Base-by-base conservation (phyloP, 1,140 invertebrate species). In the Anastatus disparis region DNA sequence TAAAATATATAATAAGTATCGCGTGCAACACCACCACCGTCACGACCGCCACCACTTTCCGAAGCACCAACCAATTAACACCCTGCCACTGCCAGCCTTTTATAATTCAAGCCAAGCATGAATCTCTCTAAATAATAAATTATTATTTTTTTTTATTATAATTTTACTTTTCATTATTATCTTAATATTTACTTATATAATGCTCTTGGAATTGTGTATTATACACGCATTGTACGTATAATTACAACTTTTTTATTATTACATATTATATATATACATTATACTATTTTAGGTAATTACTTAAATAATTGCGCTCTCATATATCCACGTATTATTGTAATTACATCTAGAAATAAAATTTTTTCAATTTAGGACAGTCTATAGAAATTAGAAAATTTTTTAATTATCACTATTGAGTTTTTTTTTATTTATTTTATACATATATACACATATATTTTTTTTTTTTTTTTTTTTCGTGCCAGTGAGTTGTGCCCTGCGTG, bases 101-200 rank as follows among this genome's bases (percentile, higher is more conserved):
- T n/a, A n/a, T n/a, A n/a, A 81, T 42, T 82, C 78, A 81, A 79
- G n/a, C n/a, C 81, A 82, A 81, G 82, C 81, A 83, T 84, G 81
- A 79, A 38, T 75, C 73, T 78, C 72, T 56, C 52, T 58, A 64
- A 4, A 3, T 53, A 50, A 63, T 31, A 17, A n/a, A n/a, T n/a
- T n/a, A n/a, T n/a, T n/a, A n/a, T n/a, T n/a, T n/a, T n/a, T n/a
- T n/a, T 44, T 44, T 27, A 61, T 26, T 31, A 31, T 35, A 7
- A 15, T 59, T 22, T 46, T 70, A n/a, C n/a, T n/a, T n/a, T n/a
- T n/a, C n/a, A 42, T 53, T 66, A 74, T 69, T 64, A 20, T 53
- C 52, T 59, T 40, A 35, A 58, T 53, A 61, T 61, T 15, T 46
- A 46, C 20, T 17, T 44, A 61, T 27, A 61, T 26, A 48, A 31